These are phyloP conservation scores for Noctua fimbriata DNA, from an alignment of 2,888 invertebrate species.

Conservation along the genomic window DNA sequence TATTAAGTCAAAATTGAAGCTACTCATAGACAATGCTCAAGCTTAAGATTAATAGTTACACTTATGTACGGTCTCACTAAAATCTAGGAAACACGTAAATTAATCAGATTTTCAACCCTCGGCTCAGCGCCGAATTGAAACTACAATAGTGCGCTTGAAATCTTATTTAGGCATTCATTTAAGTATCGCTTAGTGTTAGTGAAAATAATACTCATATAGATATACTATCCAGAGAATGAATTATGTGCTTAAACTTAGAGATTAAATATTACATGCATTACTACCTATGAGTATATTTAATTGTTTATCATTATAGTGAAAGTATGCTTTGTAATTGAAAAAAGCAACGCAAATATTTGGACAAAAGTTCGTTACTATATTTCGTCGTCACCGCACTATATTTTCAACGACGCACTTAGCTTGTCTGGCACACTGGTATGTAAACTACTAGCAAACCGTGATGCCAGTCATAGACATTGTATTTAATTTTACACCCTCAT, in stretches of 20 bases:
- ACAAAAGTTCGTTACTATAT: neutral
- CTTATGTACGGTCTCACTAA: no score
- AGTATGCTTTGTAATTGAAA: neutral
- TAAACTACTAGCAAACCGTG: neutral
- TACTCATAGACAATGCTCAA: neutral
- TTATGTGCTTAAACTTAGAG: neutral
- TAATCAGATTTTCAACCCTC: no score
- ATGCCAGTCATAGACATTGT: neutral
- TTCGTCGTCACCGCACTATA: neutral
- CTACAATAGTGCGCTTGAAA: neutral
- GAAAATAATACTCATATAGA: neutral
- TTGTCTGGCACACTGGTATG: neutral
- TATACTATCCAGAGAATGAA: neutral
- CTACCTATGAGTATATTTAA: no score
- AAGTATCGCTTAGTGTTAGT: neutral
- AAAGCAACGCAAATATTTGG: no score
- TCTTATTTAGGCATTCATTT: neutral
- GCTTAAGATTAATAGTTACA: neutral
- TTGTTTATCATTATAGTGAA: neutral
- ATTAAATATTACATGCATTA: neutral
- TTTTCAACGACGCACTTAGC: no score
- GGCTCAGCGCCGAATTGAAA: neutral
- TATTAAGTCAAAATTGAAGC: neutral
- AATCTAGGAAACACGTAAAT: no score
- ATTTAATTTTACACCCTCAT: no score